Base-by-base conservation (phyloP, 1,140 invertebrate genomes). In the Acromyrmex heyeri region DNA sequence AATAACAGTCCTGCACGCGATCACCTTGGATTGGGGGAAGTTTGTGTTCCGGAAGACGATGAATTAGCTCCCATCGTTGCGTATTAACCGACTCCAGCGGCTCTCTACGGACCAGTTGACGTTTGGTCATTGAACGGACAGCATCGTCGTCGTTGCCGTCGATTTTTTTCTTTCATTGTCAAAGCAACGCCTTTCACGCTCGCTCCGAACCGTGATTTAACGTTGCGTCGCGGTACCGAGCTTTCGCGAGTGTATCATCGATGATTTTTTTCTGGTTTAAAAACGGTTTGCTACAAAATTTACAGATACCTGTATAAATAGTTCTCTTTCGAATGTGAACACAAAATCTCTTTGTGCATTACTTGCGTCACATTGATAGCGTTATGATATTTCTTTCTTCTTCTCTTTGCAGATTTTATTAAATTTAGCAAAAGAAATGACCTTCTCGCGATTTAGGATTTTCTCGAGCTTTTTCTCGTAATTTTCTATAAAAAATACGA, bases 71-170 rank as follows among this genome's bases (percentile, higher is more conserved):
- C 34, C 62, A 86, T 90, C 67, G 86, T 62, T 30, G 53, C 61
- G 87, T 92, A 92, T 91, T 91, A 91, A 87, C 85, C 69, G 76
- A 69, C 85, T 86, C 62, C 44, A 77, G 65, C 83, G 64, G 57
- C 70, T 65, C 83, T 72, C 73, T 78, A 85, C 83, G 85, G 77
- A 88, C 87, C 91, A 92, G 91, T 92, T 82, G 87, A 87, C 83
- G 88, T 91, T 88, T 85, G 82, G 87, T 90, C 92, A 90, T 89
- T 85, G 90, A 79, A 30, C 76, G 59, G 30, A 70, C 62, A 82
- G 57, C 76, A 85, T 86, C 81, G 64, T 59, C 16, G 27, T 57
- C 77, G 70, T 50, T 12, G 50, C 27, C 24, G 16, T 34, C 24
- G n/a, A 48, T 16, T 10, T 48, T 59, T 67, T 27, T 83, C 27